phyloP scores from a whole-genome alignment of 64 coral and sea anemone genomes.

The Orbicella faveolata region DNA sequence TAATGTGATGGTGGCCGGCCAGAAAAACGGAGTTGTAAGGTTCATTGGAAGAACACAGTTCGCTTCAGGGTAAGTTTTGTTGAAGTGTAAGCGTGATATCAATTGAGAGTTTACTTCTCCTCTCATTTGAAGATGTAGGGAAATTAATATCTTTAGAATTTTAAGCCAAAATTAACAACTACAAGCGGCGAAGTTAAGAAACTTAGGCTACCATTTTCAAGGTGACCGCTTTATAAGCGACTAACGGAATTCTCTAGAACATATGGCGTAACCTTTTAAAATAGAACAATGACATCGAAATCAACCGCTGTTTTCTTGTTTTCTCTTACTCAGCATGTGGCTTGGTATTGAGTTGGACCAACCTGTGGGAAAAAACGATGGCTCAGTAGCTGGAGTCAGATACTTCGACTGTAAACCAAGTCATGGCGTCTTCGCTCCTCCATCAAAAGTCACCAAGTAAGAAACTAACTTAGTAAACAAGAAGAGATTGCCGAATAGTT shows the following conservation, averaged over 20 bases:
- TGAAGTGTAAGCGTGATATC: no score
- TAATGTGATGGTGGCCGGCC: conserved; percentile 68
- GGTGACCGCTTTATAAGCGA: no score
- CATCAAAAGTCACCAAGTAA: conserved; percentile 80
- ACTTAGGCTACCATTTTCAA: no score
- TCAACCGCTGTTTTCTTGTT: neutral
- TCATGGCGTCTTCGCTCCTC: conserved; percentile 89
- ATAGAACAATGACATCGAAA: no score
- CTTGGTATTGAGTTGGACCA: conserved; percentile 89
- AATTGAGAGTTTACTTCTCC: no score
- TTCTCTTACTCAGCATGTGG: conserved; percentile 38
- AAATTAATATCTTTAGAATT: no score
- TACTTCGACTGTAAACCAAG: conserved; percentile 94
- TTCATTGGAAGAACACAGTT: conserved; percentile 91
- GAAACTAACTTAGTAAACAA: neutral
- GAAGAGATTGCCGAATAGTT: neutral
- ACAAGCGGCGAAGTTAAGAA: no score
- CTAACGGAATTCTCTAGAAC: no score
- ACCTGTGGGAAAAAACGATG: conserved; percentile 93
- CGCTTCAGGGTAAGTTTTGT: conserved; percentile 73
- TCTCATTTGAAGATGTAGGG: no score
- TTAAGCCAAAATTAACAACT: no score
- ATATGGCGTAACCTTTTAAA: no score
- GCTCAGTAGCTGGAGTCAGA: conserved; percentile 81
- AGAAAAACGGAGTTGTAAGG: conserved; percentile 74